Evolutionary conservation across 2,797 vertebrate species (phyloP).

Genomic region (Arrhamphus sclerolepis): DNA sequence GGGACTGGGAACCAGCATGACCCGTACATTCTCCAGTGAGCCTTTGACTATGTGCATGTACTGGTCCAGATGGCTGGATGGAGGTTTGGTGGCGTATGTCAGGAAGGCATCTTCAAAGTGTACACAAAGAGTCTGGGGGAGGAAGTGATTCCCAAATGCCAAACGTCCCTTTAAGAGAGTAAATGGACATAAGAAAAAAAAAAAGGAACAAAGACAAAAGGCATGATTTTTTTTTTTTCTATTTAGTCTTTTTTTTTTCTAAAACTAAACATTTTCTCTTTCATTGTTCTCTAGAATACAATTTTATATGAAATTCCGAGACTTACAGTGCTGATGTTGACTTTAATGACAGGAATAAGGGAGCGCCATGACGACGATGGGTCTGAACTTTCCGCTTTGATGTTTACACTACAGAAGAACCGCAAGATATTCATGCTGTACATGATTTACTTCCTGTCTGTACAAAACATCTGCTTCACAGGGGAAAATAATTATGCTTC

Average conservation of each 20-base stretch:
- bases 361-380: slow-evolving; percentile 95
- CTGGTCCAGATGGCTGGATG: slow-evolving; percentile 96
- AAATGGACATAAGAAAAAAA: neutral
- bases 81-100: slow-evolving; percentile 96
- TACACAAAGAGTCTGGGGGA: slow-evolving; percentile 94
- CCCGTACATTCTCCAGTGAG: slow-evolving; percentile 95
- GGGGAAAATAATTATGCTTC: neutral
- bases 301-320: neutral
- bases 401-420: slow-evolving; percentile 83
- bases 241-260: neutral
- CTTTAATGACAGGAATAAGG: slow-evolving; percentile 97
- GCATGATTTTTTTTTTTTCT: neutral
- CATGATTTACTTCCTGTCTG: neutral
- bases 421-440: slow-evolving; percentile 6
- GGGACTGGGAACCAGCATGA: slow-evolving; percentile 98
- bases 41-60: slow-evolving; percentile 99
- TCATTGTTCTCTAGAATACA: too few relatives aligned
- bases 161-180: slow-evolving; percentile 86
- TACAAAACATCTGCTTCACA: neutral
- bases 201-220: neutral
- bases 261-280: neutral
- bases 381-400: slow-evolving; percentile 91
- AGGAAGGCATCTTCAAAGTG: slow-evolving; percentile 97
- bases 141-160: slow-evolving; percentile 97
- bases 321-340: slow-evolving; percentile 98